A percentile compares a stretch with the other conserved stretches of the same genome.
phyloP scores from a whole-genome alignment of 1,140 invertebrate species.

The Aphaenogaster floridana region DNA sequence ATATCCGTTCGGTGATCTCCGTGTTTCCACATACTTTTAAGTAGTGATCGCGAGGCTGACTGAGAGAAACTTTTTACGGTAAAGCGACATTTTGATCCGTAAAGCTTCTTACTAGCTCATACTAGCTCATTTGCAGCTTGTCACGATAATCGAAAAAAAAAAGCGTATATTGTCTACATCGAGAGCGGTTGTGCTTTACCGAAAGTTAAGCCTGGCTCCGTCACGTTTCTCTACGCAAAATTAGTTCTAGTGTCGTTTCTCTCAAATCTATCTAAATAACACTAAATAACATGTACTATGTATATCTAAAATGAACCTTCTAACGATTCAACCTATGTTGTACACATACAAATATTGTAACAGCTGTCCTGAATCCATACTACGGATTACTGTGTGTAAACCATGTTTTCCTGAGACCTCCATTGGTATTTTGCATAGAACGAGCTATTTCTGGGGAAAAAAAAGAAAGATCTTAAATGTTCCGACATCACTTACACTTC shows the following conservation, averaged over 20 bases:
- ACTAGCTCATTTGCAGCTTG: constrained; percentile 5
- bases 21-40: constrained; percentile 60
- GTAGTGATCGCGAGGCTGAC: constrained; percentile 46
- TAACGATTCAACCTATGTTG: constrained; percentile 42
- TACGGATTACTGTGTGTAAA: constrained; percentile 69
- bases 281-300: constrained; percentile 46
- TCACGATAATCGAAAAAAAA: neutral
- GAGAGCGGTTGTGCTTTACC: constrained; percentile 45
- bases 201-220: constrained; percentile 37
- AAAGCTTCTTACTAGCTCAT: constrained; percentile 29
- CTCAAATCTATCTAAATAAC: constrained; percentile 43
- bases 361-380: constrained; percentile 35
- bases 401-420: constrained; percentile 77
- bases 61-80: constrained; percentile 28
- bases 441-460: constrained; percentile 59
- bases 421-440: constrained; percentile 79
- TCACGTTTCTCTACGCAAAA: constrained; percentile 57
- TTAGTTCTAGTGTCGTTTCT: constrained; percentile 51
- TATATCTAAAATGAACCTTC: constrained; percentile 54
- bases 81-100: constrained; percentile 13
- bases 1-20: constrained; percentile 68
- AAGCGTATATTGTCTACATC: constrained; percentile 8
- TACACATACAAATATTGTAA: constrained; percentile 48
- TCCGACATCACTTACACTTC: constrained; percentile 67
- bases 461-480: constrained; percentile 64